Evolutionary conservation across 2,113 vertebrate species (phyloP), one percentile per base, ranked within the genome.

Genomic region (Eulacestoma nigropectus): DNA sequence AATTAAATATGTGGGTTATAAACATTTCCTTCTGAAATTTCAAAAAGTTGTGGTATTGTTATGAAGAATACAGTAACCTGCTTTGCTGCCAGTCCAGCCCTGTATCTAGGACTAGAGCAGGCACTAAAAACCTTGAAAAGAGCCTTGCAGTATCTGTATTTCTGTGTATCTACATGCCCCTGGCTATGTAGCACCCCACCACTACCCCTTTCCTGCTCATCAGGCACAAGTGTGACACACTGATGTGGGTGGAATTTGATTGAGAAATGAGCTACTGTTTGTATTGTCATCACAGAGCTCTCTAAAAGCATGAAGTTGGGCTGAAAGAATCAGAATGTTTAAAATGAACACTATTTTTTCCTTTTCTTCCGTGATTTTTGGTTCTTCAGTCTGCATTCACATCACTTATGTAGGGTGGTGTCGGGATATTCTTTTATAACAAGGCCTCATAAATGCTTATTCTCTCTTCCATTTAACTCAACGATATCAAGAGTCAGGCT

Each of bases 221-320:
- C 93, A 95, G 74, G 65, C 87, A 84, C 87, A 78, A 97, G 91
- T 82, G 86, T 94, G 95, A 94, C 96, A 96, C 81, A 89, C 89
- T 81, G 69, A 57, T 92, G 94, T 96, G 95, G 93, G 93, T 95
- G 94, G 95, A 94, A 96, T 97, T 95, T 91, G 94, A 96, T 92
- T 89, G 95, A 95, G 93, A 96, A 97, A 93, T 73, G 96, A 97
- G 87, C 76, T 94, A 84, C 80, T 96, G 89, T 95, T 95, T 92
- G 95, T 95, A 95, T 96, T 95, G 93, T 95, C 95, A 96, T 84
- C 92, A 84, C 91, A 92, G 65, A 91, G 53, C 55, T 78, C 62
- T 95, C 81, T 82, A 26, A 89, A 92, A 91, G 87, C 89, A 77
- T 69, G 75, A 90, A 96, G 70, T 76, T 2, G 0, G 64, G 78